Evolutionary conservation across 2,797 vertebrate genomes (phyloP), one percentile per base, ranked within the genome.

Genomic region (Taeniopygia guttata): DNA sequence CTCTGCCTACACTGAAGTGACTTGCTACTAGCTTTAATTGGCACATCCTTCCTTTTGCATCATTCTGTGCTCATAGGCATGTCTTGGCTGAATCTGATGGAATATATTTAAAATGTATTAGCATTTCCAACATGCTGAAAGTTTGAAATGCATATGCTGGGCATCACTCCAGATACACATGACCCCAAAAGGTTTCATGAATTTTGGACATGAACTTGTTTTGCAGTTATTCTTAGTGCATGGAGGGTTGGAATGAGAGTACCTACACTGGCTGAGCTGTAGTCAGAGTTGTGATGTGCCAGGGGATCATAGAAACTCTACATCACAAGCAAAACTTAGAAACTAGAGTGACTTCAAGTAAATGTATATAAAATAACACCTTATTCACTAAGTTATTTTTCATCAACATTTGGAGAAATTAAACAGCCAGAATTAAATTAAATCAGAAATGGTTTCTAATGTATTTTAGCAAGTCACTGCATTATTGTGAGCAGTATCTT

Each of bases 11-110:
- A 52, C 59, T 45, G 59, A 43, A 91, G 69, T 69, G 80, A 93
- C 85, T 91, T 97, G 83, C 87, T 95, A 95, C 90, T 91, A 90
- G 92, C 55, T 96, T 91, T 94, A 91, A 79, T 45, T 95, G 94
- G 63, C 94, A 90, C 59, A 16, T 69, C 18, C 42, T 80, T 66
- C 82, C 38, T 80, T 90, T 87, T 93, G 82, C 93, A 78, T 86
- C 94, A 91, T 36, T 79, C 85, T 87, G 83, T 90, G 85, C 83
- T 93, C 87, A 95, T 21, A 80, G 48, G 75, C 90, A 77, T 73
- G 67, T 60, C 90, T 95, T 96, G 96, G 93, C 93, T 92, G 68
- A 75, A 85, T 59, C 54, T 29, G 67, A 86, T 40, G 76, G 93
- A 97, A 96, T 92, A 84, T 88, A 76, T 86, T 96, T 96, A 73